Evolutionary conservation across 2,888 invertebrate species (phyloP), one percentile per base, ranked within the genome.

Genomic region (Xestia sexstrigata): DNA sequence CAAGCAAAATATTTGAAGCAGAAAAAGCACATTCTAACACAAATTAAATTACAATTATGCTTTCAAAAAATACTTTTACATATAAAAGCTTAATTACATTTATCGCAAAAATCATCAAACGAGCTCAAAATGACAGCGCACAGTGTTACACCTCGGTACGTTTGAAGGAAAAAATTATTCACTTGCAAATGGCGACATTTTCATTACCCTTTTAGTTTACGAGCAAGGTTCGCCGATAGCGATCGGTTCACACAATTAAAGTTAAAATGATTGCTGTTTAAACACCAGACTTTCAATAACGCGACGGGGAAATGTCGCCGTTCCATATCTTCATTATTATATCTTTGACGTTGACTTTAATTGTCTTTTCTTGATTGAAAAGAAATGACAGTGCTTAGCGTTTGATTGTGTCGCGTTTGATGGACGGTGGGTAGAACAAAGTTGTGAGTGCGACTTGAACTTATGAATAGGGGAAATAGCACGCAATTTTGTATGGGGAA

Each of bases 231-330:
- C 82, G 70, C 45, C 78, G 91, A 92, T 91, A 89, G 82, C 80
- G 60, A 91, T 91, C 89, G 52, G 85, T 91, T 93, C 93, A 86
- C 93, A 93, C 92, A 86, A 88, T 92, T 93, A 91, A 84, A 83
- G 82, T 80, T 85, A 89, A 89, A 90, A 91, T 92, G 90, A 91
- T 90, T 91, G 89, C 79, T 83, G 74, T 86, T 85, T 89, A 81
- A 81, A 78, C 73, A 70, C 30, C 63, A 72, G 76, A 78, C 87
- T 79, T 87, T 83, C 85, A 87, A 84, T 88, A 88, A 74, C 76
- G 75, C 69, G 81, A 47, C 76, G 72, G 63, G 58, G 75, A 84
- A 83, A 81, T 79, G 78, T 78, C 72, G 65, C 73, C 13, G 35
- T 72, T 58, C 55, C 67, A 55, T 84, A 87, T 84, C 86, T 76